Percentiles rank a stretch among this genome's conserved stretches.
Evolutionary conservation across 2,113 vertebrate genomes (phyloP).

Genomic region (Lethenteron camtschaticum): DNA sequence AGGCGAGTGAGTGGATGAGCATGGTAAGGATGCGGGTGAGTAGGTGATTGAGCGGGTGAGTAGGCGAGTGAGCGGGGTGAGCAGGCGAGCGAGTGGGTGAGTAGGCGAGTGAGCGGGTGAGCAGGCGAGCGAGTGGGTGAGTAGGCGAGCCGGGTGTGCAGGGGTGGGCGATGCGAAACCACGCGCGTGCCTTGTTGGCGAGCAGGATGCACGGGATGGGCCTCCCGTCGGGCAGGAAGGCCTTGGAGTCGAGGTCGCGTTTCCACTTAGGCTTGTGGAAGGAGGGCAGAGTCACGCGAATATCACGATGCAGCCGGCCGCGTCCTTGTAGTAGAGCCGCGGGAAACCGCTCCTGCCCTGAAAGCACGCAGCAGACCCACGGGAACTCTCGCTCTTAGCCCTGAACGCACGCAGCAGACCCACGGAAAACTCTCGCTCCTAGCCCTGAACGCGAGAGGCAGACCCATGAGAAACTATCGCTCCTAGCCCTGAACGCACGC

Average conservation of each 20-base stretch:
- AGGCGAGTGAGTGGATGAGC: not conserved
- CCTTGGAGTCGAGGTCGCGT: conserved; percentile 48
- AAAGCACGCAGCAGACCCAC: not conserved
- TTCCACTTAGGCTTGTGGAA: conserved; percentile 58
- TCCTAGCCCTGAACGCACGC: too few relatives aligned
- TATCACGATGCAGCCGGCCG: conserved; percentile 43
- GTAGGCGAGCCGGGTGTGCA: not conserved
- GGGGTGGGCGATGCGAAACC: not conserved
- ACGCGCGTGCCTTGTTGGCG: conserved; percentile 44
- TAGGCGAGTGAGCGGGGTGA: not conserved
- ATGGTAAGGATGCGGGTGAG: not conserved
- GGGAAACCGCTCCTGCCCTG: conserved; percentile 68
- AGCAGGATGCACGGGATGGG: conserved; percentile 48
- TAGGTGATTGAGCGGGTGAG: not conserved
- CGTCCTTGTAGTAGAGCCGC: conserved; percentile 46
- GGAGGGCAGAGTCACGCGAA: conserved; percentile 45
- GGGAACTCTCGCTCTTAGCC: too few relatives aligned
- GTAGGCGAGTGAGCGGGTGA: not conserved
- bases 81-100: not conserved
- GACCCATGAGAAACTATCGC: too few relatives aligned
- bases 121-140: not conserved
- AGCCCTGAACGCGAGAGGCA: too few relatives aligned
- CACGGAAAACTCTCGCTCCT: too few relatives aligned
- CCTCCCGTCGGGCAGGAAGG: conserved; percentile 25
- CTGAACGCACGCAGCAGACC: too few relatives aligned